These are phyloP conservation scores for Paramormyrops kingsleyae DNA, from an alignment of 2,113 vertebrate genomes.

Conservation along the genomic window DNA sequence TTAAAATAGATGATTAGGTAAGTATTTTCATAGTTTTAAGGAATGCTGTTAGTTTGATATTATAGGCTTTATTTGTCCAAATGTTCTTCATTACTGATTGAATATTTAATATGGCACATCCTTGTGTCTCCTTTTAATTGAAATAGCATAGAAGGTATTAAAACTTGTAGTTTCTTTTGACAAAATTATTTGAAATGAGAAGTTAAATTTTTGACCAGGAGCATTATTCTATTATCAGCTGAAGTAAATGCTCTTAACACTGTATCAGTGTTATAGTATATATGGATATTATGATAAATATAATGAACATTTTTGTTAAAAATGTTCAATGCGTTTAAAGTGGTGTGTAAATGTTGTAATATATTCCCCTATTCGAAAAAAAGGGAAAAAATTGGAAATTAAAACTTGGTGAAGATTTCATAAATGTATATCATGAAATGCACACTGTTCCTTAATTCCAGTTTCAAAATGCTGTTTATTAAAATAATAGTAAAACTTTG, in stretches of 20 bases:
- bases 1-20: not conserved
- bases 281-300: constrained; percentile 1
- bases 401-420: not conserved
- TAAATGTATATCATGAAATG: not conserved
- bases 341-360: not conserved
- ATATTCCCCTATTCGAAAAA: not conserved
- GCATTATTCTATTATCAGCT: not conserved
- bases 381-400: not conserved
- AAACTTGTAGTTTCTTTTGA: not conserved
- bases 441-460: not conserved
- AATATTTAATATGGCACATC: not conserved
- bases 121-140: constrained; percentile 1
- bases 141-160: not conserved
- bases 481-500: not conserved
- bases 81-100: not conserved
- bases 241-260: constrained; percentile 13
- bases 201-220: not conserved
- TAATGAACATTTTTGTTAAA: not conserved
- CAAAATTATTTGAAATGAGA: not conserved
- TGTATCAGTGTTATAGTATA: constrained; percentile 17
- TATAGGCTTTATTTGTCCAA: not conserved
- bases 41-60: not conserved
- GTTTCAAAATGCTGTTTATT: not conserved
- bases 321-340: not conserved
- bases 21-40: not conserved